These are phyloP conservation scores for Marasmarcha lunaedactyla DNA, from an alignment of 2,888 invertebrate genomes.

Conservation along the genomic window DNA sequence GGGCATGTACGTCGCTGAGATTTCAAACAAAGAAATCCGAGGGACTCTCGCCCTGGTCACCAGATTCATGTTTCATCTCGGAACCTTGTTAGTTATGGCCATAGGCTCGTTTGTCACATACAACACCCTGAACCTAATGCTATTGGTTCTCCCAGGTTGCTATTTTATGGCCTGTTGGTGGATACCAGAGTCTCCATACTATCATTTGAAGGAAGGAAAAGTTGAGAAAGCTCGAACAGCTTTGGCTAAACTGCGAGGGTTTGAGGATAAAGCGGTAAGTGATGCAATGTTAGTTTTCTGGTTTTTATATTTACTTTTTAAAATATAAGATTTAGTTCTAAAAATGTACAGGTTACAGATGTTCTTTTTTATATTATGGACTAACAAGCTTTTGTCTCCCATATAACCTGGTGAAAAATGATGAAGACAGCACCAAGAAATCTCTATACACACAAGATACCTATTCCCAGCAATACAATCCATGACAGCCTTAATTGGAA, in stretches of 20 bases:
- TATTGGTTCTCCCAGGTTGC: constrained; percentile 44
- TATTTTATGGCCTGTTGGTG: constrained; percentile 58
- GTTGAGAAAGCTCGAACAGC: constrained; percentile 45
- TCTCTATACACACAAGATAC: too few relatives aligned
- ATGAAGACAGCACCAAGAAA: too few relatives aligned
- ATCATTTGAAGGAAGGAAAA: constrained; percentile 59
- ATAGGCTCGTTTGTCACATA: constrained; percentile 47
- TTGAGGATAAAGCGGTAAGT: constrained; percentile 30
- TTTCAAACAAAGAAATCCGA: constrained; percentile 51
- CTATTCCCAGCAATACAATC: too few relatives aligned
- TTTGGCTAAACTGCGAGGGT: constrained; percentile 43
- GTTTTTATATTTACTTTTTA: too few relatives aligned
- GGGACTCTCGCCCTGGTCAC: constrained; percentile 35
- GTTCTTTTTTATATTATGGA: too few relatives aligned
- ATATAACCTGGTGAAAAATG: too few relatives aligned
- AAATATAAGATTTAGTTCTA: too few relatives aligned
- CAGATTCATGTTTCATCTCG: constrained; percentile 42
- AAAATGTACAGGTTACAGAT: too few relatives aligned
- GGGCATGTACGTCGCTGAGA: constrained; percentile 48
- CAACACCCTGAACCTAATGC: constrained; percentile 40
- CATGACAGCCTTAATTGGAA: too few relatives aligned
- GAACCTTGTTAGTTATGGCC: constrained; percentile 41
- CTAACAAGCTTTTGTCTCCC: neutral
- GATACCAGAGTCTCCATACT: constrained; percentile 73
- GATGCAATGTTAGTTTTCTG: neutral